Percentiles rank a stretch among this genome's conserved stretches.
These are phyloP conservation scores for Neopelma chrysocephalum DNA, from an alignment of 2,797 vertebrate genomes.

Conservation along the genomic window DNA sequence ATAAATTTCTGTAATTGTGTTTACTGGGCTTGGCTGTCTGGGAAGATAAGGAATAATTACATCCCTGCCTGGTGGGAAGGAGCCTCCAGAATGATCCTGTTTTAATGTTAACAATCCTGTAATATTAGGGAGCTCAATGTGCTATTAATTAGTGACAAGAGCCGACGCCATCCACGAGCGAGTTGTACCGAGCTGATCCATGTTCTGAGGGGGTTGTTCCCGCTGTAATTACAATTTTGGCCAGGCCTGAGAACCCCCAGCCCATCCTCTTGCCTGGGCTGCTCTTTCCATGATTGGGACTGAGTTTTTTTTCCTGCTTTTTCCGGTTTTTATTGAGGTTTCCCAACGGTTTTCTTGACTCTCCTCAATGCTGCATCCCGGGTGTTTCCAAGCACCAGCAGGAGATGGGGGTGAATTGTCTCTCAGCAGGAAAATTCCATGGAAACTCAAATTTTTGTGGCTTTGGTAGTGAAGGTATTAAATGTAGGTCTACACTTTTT, in stretches of 20 bases:
- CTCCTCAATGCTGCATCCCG: rapidly evolving
- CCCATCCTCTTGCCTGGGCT: rapidly evolving
- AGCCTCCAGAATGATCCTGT: slow-evolving; percentile 50
- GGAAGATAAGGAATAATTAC: slow-evolving; percentile 81
- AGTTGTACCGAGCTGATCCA: neutral
- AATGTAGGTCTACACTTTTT: rapidly evolving
- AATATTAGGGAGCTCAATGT: slow-evolving; percentile 59
- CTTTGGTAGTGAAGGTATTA: neutral
- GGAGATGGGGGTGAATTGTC: neutral
- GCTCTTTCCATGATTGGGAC: rapidly evolving
- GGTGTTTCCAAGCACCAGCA: rapidly evolving
- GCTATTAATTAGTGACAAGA: slow-evolving; percentile 64
- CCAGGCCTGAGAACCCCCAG: neutral
- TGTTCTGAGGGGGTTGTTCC: neutral
- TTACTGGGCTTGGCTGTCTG: slow-evolving; percentile 72
- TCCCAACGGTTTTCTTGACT: neutral
- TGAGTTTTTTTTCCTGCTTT: neutral
- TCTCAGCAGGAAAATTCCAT: rapidly evolving
- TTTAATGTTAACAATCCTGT: slow-evolving; percentile 71
- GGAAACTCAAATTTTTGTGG: neutral
- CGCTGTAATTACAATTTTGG: neutral
- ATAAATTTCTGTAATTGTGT: slow-evolving; percentile 79
- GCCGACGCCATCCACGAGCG: slow-evolving; percentile 16
- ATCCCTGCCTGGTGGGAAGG: slow-evolving; percentile 66
- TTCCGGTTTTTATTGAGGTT: neutral